Percentiles rank a stretch among this genome's conserved stretches.
phyloP scores from a whole-genome alignment of 2,888 invertebrate species.

The Amiota minor region DNA sequence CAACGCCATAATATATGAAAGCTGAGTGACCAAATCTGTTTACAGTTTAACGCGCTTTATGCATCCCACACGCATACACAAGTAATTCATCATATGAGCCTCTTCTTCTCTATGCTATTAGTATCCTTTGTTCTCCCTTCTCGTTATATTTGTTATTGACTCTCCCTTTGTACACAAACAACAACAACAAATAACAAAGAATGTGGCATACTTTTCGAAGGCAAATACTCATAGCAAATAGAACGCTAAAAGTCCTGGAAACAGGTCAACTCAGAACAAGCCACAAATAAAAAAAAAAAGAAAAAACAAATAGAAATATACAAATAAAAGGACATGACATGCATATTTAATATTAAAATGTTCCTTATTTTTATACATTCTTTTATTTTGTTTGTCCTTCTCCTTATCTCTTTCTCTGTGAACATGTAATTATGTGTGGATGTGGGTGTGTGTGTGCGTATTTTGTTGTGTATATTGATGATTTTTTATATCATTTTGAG shows the following conservation, averaged over 20 bases:
- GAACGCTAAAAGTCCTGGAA: not conserved
- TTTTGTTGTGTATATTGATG: slow-evolving; percentile 9
- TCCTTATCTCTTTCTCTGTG: not conserved
- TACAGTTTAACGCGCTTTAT: slow-evolving; percentile 22
- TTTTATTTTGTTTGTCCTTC: not conserved
- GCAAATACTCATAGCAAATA: too few relatives aligned
- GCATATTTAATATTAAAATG: slow-evolving; percentile 59
- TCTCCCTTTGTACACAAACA: not conserved
- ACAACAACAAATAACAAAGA: not conserved
- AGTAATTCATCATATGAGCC: not conserved
- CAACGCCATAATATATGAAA: slow-evolving; percentile 37
- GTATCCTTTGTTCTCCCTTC: too few relatives aligned
- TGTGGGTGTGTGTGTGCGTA: slow-evolving; percentile 28
- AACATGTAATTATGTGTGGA: not conserved
- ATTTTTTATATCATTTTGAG: slow-evolving; percentile 2
- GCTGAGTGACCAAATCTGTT: slow-evolving; percentile 24
- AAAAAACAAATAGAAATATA: not conserved
- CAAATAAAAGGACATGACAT: slow-evolving; percentile 59
- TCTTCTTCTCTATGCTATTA: not conserved
- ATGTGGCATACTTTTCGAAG: slow-evolving; percentile 4
- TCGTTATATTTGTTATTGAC: too few relatives aligned
- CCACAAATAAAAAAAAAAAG: not conserved
- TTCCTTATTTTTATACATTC: not conserved
- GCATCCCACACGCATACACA: not conserved
- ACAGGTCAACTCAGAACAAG: slow-evolving; percentile 33